Conservation (phyloP, 2,888 invertebrate genomes). For the Hemaris fuciformis region DNA sequence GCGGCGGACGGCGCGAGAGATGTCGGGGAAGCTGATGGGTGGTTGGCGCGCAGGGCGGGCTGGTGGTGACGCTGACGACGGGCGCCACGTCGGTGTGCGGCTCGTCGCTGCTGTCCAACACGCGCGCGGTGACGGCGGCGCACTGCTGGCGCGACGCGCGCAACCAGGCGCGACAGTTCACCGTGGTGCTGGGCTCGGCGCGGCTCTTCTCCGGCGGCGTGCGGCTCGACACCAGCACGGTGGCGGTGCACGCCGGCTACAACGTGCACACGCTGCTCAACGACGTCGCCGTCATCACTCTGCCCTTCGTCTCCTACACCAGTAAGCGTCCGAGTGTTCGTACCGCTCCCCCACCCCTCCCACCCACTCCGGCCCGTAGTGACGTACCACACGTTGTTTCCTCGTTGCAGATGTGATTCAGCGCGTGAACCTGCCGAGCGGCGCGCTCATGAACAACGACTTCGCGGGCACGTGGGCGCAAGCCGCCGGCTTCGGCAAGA, state of each 20-base stretch:
- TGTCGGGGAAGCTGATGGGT: not conserved
- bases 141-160: constrained; percentile 49
- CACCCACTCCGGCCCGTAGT: not conserved
- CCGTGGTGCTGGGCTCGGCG: constrained; percentile 43
- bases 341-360: too few species aligned
- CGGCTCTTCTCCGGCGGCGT: constrained; percentile 39
- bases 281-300: constrained; percentile 34
- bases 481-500: constrained; percentile 56
- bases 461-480: constrained; percentile 41
- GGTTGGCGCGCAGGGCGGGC: constrained; percentile 30
- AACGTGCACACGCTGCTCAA: constrained; percentile 33
- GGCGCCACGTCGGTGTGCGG: constrained; percentile 40
- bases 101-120: constrained; percentile 39
- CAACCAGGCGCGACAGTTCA: constrained; percentile 41
- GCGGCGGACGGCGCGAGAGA: not conserved
- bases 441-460: constrained; percentile 30
- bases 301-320: constrained; percentile 32
- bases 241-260: constrained; percentile 33
- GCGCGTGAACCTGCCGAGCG: constrained; percentile 42
- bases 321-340: too few species aligned
- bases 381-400: not conserved
- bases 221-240: constrained; percentile 33
- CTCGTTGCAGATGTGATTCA: constrained; percentile 41
- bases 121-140: constrained; percentile 38
- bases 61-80: constrained; percentile 37